Evolutionary conservation across 1,140 invertebrate genomes (phyloP).

Genomic region (Triops longicaudatus): DNA sequence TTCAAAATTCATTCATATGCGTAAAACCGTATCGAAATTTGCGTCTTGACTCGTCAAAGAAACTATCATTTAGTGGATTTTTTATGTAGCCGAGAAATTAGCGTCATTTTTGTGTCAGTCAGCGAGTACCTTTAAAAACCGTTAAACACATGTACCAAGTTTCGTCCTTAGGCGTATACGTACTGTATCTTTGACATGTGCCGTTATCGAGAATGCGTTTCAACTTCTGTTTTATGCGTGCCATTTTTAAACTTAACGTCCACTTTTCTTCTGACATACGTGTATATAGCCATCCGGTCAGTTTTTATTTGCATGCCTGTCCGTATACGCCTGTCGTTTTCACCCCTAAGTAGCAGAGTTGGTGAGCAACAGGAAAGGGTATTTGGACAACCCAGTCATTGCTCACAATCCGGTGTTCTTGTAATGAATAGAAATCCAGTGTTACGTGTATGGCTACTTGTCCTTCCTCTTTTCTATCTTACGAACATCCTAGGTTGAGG

Average conservation of each 20-base stretch:
- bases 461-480: neutral
- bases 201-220: neutral
- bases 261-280: neutral
- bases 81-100: neutral
- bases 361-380: conserved; percentile 1
- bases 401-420: neutral
- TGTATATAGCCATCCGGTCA: neutral
- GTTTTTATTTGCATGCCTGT: conserved; percentile 7
- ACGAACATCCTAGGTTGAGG: neutral
- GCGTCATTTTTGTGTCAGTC: neutral
- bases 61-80: too few species aligned
- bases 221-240: neutral
- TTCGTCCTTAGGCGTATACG: neutral
- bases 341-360: neutral
- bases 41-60: too few species aligned
- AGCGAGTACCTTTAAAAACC: neutral
- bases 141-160: neutral
- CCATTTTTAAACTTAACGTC: neutral
- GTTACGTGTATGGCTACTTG: neutral
- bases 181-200: neutral
- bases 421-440: neutral
- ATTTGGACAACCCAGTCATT: neutral
- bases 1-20: too few species aligned
- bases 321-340: neutral
- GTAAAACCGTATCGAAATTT: too few species aligned